A percentile compares a stretch with the other conserved stretches of the same genome.
Conservation (phyloP, 2,113 vertebrate genomes). For the Cercocebus atys region DNA sequence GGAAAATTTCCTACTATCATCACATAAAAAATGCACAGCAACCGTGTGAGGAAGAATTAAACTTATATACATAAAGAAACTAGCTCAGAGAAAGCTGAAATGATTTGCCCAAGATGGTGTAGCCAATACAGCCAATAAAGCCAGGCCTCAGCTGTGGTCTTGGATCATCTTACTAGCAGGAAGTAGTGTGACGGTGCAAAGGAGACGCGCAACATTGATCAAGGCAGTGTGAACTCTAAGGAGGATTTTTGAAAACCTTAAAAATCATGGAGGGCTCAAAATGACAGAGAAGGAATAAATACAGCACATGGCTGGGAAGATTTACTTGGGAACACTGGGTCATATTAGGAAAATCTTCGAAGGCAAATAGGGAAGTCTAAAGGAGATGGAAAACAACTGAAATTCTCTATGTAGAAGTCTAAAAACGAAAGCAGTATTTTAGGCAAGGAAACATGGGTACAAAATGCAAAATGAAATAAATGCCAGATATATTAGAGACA, state of each 20-base stretch:
- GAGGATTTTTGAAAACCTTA: neutral
- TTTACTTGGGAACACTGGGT: neutral
- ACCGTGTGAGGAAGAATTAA: neutral
- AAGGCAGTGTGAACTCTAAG: neutral
- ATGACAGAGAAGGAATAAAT: neutral
- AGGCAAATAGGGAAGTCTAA: neutral
- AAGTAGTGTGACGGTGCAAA: neutral
- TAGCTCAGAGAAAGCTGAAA: neutral
- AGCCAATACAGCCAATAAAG: neutral
- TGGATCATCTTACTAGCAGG: neutral
- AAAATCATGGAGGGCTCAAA: neutral
- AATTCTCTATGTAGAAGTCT: conserved; percentile 4
- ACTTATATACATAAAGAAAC: neutral
- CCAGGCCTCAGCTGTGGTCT: neutral
- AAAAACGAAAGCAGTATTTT: conserved; percentile 22
- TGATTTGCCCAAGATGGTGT: neutral
- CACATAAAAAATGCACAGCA: neutral
- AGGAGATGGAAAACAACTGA: neutral
- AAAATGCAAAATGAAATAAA: conserved; percentile 15
- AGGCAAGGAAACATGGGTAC: neutral
- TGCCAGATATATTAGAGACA: neutral
- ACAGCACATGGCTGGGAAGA: neutral
- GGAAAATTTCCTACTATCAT: neutral
- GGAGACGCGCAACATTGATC: neutral
- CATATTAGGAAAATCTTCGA: neutral